Evolutionary conservation across 1,140 invertebrate species (phyloP).

Genomic region (Drosophila arizonae): DNA sequence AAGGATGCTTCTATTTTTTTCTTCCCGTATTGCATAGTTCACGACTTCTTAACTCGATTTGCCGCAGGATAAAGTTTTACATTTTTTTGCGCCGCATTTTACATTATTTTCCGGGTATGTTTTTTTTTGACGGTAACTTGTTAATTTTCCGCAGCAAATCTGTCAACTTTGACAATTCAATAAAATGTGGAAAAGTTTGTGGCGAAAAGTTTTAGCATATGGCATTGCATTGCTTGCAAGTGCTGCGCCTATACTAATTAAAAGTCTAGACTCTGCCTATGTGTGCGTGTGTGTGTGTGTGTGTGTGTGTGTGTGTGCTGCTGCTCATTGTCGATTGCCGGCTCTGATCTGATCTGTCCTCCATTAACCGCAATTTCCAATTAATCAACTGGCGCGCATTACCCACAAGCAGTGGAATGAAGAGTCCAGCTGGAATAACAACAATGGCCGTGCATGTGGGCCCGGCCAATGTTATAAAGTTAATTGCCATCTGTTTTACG

Average conservation of each 20-base stretch:
- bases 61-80: conserved; percentile 65
- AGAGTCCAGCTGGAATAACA: conserved; percentile 5
- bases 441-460: conserved; percentile 52
- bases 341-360: conserved; percentile 43
- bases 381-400: conserved; percentile 73
- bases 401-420: conserved; percentile 27
- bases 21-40: conserved; percentile 69
- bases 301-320: conserved; percentile 7
- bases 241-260: conserved; percentile 61
- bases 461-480: conserved; percentile 77
- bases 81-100: conserved; percentile 25
- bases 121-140: conserved; percentile 56
- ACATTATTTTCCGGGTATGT: not conserved
- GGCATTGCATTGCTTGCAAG: conserved; percentile 48
- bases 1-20: conserved; percentile 59
- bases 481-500: conserved; percentile 70
- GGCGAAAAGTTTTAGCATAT: conserved; percentile 63
- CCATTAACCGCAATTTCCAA: conserved; percentile 78
- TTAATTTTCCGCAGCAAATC: conserved; percentile 80
- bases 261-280: conserved; percentile 65
- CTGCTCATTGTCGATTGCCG: conserved; percentile 20
- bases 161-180: conserved; percentile 71
- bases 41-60: conserved; percentile 75
- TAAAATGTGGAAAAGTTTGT: conserved; percentile 62
- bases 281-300: conserved; percentile 16